Base-by-base conservation (phyloP, 2,113 vertebrate species). In the Chloropsis cyanopogon region DNA sequence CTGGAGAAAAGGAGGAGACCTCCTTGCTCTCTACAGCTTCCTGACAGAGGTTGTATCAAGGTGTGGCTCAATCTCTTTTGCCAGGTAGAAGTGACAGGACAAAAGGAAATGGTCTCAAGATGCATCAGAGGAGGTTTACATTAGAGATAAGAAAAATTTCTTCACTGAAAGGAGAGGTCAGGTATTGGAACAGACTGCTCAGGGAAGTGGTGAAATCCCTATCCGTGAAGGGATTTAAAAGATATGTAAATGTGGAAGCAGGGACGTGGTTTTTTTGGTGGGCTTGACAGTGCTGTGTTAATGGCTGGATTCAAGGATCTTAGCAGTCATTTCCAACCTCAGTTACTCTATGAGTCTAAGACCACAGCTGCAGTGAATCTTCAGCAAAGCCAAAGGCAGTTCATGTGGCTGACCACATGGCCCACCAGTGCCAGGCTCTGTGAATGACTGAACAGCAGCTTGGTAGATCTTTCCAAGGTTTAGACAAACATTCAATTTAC, bases 371-470 rank as follows among this genome's bases (percentile, higher is more conserved):
- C 41, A 33, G 37, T 47, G 53, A 79, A 65, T 72, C 26, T 86
- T 21, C 54, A 86, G 41, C 54, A 60, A 56, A 69, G 23, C 68
- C 76, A 76, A 41, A 92, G 49, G 18, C 21, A 24, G 23, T 44
- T 88, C 77, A 28, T 14, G 71, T 72, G 12, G 21, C 68, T 68
- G 60, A n/a, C 57, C 11, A 54, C 3, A 1, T 37, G 10, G 17
- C 31, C n/a, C 44, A 39, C 16, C 1, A 0, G 0, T 80, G 59
- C 49, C 53, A 76, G 57, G 60, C 35, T 24, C 0, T 33, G 22
- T 50, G n/a, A 64, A 22, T 50, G 85, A 47, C 47, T 70, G 39
- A 87, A 47, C 4, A 79, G 52, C n/a, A 54, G 0, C 52, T 82
- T 41, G 19, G 12, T 68, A 54, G 33, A 20, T 59, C 44, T 78